Conservation (phyloP, 2,888 invertebrate genomes). For the Lepidocyrtoides sp. region DNA sequence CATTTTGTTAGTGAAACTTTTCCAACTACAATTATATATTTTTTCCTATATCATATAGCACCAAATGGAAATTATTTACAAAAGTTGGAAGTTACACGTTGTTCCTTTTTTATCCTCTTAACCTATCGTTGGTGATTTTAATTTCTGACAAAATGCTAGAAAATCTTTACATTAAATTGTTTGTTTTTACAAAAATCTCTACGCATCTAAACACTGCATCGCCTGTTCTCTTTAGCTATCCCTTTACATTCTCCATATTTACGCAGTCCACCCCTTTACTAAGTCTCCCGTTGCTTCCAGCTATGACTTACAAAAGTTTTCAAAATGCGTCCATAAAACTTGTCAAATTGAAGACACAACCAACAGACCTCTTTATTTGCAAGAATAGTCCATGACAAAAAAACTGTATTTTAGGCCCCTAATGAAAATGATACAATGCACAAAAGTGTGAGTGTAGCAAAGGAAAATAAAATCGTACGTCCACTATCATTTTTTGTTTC, state of each 20-base stretch:
- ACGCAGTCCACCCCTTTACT: background rate
- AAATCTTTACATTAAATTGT: conserved; percentile 19
- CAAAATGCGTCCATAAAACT: background rate
- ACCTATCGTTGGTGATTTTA: too few species aligned
- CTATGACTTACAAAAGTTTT: background rate
- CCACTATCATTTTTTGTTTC: too few species aligned
- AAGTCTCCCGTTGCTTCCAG: background rate
- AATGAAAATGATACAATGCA: conserved; percentile 14
- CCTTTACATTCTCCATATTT: conserved; percentile 45
- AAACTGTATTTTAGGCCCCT: background rate
- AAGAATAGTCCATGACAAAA: background rate
- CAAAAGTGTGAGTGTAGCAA: background rate
- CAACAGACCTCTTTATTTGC: too few species aligned
- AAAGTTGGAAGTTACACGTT: background rate
- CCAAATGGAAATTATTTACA: conserved; percentile 66
- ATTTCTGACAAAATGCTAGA: background rate
- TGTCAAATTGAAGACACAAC: background rate
- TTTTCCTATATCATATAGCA: conserved; percentile 30
- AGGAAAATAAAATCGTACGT: background rate
- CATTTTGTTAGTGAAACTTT: background rate
- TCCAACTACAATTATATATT: background rate
- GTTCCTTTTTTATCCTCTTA: background rate
- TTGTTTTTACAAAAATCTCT: background rate
- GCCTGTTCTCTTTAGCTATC: background rate
- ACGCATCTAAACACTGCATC: background rate